Conservation (phyloP, 2,797 vertebrate genomes). For the Falco concolor region DNA sequence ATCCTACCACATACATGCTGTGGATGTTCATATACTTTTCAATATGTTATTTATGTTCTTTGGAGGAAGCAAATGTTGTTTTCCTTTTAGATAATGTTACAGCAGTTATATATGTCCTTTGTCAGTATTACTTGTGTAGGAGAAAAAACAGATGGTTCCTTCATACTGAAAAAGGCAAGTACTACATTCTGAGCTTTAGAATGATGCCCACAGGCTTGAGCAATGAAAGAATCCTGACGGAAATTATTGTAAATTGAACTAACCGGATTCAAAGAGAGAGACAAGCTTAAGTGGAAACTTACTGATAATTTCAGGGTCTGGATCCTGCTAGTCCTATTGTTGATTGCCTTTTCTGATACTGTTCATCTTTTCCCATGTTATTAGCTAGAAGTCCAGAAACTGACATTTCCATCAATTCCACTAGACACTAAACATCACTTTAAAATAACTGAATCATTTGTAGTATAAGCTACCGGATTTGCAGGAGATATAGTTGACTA, state of each 20-base stretch:
- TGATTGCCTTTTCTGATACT: background rate
- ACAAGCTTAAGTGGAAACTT: background rate
- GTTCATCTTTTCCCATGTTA: background rate
- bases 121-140: conserved; percentile 63
- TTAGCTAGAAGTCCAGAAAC: background rate
- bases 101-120: conserved; percentile 52
- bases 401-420: background rate
- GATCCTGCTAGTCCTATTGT: background rate
- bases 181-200: conserved; percentile 8
- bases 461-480: background rate
- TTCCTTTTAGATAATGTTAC: conserved; percentile 19
- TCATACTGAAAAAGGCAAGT: conserved; percentile 54
- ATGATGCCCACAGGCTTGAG: background rate
- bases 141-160: conserved; percentile 56
- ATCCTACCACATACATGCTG: background rate
- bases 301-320: background rate
- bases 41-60: conserved; percentile 64
- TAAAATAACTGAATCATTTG: background rate
- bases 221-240: background rate
- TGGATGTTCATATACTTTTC: conserved; percentile 55
- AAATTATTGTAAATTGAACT: background rate
- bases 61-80: conserved; percentile 53
- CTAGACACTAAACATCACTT: background rate
- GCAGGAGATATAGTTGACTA: background rate
- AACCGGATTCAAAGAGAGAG: background rate